Evolutionary conservation across 2,888 invertebrate genomes (phyloP).

Genomic region (Nysson spinosus): DNA sequence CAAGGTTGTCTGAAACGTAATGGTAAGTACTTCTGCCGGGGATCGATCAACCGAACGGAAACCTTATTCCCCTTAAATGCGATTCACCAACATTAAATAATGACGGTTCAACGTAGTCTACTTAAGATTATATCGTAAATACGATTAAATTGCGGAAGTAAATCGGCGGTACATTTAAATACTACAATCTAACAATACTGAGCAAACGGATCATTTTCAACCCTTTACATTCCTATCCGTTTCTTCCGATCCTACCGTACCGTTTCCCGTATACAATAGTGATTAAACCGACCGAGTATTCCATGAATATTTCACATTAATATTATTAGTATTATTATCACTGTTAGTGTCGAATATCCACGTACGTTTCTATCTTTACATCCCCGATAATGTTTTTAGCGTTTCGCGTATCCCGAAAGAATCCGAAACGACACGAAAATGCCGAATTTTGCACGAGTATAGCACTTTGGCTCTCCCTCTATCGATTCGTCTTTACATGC

Average conservation of each 20-base stretch:
- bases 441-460: background rate
- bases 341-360: too few species aligned
- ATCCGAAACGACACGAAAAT: background rate
- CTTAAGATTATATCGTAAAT: background rate
- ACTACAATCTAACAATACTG: background rate
- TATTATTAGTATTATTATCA: too few species aligned
- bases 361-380: background rate
- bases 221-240: background rate
- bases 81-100: background rate
- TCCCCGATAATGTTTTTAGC: background rate
- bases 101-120: background rate
- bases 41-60: slow-evolving; percentile 1
- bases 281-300: too few species aligned
- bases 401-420: background rate
- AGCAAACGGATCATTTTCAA: background rate
- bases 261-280: background rate
- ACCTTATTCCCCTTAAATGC: background rate
- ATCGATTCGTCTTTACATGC: slow-evolving; percentile 44
- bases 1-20: background rate
- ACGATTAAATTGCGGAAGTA: background rate
- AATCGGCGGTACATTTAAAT: background rate
- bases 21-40: background rate
- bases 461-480: slow-evolving; percentile 1
- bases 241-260: background rate
- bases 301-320: too few species aligned